Conservation (phyloP, 2,888 invertebrate species). For the Perizoma flavofasciatum region DNA sequence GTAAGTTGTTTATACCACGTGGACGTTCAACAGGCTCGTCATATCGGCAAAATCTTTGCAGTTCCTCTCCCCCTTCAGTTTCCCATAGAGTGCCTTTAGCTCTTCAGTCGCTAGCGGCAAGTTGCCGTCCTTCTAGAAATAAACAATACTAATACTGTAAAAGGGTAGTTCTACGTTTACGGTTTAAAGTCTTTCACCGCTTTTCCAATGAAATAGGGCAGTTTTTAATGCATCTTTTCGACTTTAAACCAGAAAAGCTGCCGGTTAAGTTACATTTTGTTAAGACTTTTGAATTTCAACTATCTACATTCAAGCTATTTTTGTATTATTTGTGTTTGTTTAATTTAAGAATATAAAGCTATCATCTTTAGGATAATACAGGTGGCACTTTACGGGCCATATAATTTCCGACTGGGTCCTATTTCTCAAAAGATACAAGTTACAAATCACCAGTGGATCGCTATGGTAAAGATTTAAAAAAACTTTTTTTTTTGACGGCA, state of each 20-base stretch:
- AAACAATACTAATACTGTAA: constrained; percentile 16
- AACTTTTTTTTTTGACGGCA: too few species aligned
- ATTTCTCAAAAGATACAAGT: too few species aligned
- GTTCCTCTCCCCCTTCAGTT: constrained; percentile 16
- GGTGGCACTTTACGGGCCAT: too few species aligned
- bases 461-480: too few species aligned
- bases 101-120: constrained; percentile 11
- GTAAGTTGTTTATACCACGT: constrained; percentile 14
- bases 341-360: too few species aligned
- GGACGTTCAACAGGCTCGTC: constrained; percentile 23
- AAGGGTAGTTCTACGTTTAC: neutral
- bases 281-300: too few species aligned
- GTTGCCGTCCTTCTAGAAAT: constrained; percentile 17
- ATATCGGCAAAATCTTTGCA: constrained; percentile 19
- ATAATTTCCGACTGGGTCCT: too few species aligned
- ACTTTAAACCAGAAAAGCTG: neutral
- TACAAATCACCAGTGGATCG: too few species aligned
- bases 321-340: too few species aligned
- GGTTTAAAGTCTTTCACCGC: neutral
- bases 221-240: neutral
- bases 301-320: too few species aligned
- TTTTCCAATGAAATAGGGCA: neutral
- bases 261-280: neutral
- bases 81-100: constrained; percentile 10
- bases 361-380: too few species aligned